These are phyloP conservation scores for Temnothorax unifasciatus DNA, from an alignment of 2,888 invertebrate species.

Conservation along the genomic window DNA sequence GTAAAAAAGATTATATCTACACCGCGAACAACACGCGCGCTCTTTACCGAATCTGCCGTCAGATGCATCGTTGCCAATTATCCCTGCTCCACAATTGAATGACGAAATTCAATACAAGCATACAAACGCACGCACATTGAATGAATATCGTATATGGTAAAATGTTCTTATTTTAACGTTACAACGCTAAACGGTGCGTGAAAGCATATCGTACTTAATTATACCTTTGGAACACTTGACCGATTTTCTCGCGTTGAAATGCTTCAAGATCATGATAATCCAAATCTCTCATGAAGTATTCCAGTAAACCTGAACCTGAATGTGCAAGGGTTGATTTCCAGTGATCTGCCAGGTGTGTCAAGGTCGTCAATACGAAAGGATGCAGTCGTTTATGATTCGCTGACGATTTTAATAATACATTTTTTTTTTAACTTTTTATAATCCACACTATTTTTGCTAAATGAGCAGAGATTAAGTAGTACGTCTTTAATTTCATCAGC, in stretches of 20 bases:
- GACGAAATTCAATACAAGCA: slow-evolving; percentile 39
- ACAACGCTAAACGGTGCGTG: neutral
- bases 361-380: neutral
- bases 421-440: neutral
- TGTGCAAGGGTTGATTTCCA: neutral
- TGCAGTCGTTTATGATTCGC: neutral
- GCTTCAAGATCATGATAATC: neutral
- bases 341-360: neutral
- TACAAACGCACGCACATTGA: neutral
- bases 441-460: neutral
- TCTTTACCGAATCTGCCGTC: slow-evolving; percentile 31
- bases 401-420: neutral
- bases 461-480: neutral
- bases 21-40: slow-evolving; percentile 17
- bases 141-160: neutral
- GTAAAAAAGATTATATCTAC: slow-evolving; percentile 62
- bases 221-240: slow-evolving; percentile 29
- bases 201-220: slow-evolving; percentile 29
- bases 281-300: neutral
- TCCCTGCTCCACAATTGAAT: neutral
- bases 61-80: slow-evolving; percentile 35
- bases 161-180: slow-evolving; percentile 44
- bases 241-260: slow-evolving; percentile 24
- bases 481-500: neutral
- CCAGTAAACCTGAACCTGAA: neutral